phyloP scores from a whole-genome alignment of 2,888 invertebrate genomes.

The Ormyrus pomaceus region DNA sequence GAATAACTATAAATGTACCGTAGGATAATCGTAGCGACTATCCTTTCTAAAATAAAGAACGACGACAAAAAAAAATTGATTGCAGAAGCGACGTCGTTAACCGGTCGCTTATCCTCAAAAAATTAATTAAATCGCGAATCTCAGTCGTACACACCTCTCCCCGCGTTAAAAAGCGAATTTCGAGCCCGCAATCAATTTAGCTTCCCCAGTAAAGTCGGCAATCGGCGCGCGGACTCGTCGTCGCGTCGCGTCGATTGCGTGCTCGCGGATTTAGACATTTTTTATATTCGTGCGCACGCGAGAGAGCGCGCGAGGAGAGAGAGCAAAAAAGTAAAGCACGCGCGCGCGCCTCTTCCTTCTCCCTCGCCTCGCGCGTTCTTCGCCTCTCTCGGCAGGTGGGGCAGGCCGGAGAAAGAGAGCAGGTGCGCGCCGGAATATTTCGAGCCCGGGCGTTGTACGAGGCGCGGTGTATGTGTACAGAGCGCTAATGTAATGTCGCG shows the following conservation, averaged over 20 bases:
- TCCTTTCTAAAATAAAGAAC: no score
- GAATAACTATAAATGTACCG: no score
- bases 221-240: not conserved
- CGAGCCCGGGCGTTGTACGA: slow-evolving; percentile 1
- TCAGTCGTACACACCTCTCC: no score
- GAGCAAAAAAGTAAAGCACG: not conserved
- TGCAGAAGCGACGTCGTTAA: no score
- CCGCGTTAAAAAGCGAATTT: not conserved
- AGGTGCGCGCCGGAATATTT: slow-evolving; percentile 37
- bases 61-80: no score
- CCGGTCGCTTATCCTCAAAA: no score
- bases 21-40: no score
- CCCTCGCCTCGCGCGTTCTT: not conserved
- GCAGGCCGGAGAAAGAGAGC: slow-evolving; percentile 29
- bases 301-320: not conserved
- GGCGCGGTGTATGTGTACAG: not conserved
- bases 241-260: not conserved
- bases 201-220: slow-evolving; percentile 16
- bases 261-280: slow-evolving; percentile 26
- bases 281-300: not conserved
- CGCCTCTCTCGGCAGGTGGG: slow-evolving; percentile 48
- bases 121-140: no score
- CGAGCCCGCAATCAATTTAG: slow-evolving; percentile 13
- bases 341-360: not conserved
- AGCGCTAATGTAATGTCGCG: slow-evolving; percentile 46